These are phyloP conservation scores for Anarrhichthys ocellatus DNA, from an alignment of 2,113 vertebrate species.

Conservation along the genomic window DNA sequence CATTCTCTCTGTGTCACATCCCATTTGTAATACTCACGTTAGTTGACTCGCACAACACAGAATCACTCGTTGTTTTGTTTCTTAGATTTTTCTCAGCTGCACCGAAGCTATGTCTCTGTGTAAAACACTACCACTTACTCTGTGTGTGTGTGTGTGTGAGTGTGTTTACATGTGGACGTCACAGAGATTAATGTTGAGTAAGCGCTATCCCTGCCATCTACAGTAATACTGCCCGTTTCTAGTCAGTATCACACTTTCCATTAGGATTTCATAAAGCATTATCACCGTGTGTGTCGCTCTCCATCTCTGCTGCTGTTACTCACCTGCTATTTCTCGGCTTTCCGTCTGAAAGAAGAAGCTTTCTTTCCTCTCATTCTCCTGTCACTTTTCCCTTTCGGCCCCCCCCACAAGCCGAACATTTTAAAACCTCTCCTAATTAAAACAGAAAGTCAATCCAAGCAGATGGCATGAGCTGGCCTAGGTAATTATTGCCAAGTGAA, in stretches of 20 bases:
- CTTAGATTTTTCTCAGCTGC: neutral
- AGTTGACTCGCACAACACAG: constrained; percentile 18
- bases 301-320: constrained; percentile 33
- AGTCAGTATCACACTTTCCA: constrained; percentile 46
- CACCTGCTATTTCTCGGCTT: constrained; percentile 28
- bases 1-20: constrained; percentile 59
- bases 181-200: constrained; percentile 20
- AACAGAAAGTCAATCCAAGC: constrained; percentile 70
- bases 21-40: constrained; percentile 52
- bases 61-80: constrained; percentile 19
- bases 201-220: constrained; percentile 28
- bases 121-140: neutral
- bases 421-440: constrained; percentile 75
- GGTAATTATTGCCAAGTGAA: constrained; percentile 75
- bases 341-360: constrained; percentile 3
- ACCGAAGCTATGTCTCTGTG: neutral
- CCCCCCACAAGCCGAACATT: constrained; percentile 42
- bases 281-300: constrained; percentile 49
- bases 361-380: constrained; percentile 29
- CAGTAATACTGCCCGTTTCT: constrained; percentile 32
- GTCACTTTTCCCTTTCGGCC: constrained; percentile 26
- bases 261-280: constrained; percentile 57
- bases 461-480: constrained; percentile 72
- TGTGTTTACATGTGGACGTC: neutral
- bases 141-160: neutral